These are phyloP conservation scores for Stenolophus ochropezus DNA, from an alignment of 2,888 invertebrate genomes.

Conservation along the genomic window DNA sequence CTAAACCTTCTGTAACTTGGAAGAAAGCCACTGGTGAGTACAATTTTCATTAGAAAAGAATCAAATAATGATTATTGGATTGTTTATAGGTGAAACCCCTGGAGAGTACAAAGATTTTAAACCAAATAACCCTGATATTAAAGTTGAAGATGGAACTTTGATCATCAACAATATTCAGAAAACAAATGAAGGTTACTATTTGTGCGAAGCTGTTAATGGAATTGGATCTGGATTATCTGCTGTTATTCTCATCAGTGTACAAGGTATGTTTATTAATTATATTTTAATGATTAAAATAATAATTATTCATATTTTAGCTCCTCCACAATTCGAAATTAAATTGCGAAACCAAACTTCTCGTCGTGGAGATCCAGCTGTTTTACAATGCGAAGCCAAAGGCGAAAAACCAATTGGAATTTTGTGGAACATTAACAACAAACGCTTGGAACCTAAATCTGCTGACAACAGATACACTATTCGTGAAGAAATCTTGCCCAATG, in stretches of 20 bases:
- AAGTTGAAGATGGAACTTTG: slow-evolving; percentile 95
- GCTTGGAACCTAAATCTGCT: slow-evolving; percentile 91
- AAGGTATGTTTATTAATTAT: no score
- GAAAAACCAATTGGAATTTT: slow-evolving; percentile 96
- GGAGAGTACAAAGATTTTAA: slow-evolving; percentile 95
- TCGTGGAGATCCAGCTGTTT: slow-evolving; percentile 91
- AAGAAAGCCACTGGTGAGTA: slow-evolving; percentile 92
- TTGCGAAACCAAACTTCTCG: slow-evolving; percentile 93
- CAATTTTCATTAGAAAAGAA: no score
- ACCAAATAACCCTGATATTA: slow-evolving; percentile 91
- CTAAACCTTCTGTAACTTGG: slow-evolving; percentile 95
- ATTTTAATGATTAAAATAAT: no score
- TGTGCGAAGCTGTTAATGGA: slow-evolving; percentile 97
- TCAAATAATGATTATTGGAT: slow-evolving; percentile 13
- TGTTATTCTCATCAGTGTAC: slow-evolving; percentile 94
- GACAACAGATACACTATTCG: slow-evolving; percentile 90
- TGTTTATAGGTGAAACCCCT: slow-evolving; percentile 86
- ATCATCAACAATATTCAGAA: slow-evolving; percentile 93
- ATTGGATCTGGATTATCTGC: slow-evolving; percentile 96
- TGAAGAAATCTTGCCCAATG: slow-evolving; percentile 91
- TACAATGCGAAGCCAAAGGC: slow-evolving; percentile 94
- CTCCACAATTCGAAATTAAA: slow-evolving; percentile 95
- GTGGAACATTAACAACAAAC: slow-evolving; percentile 96
- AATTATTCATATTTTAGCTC: slow-evolving; percentile 77
- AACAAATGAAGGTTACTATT: slow-evolving; percentile 94